phyloP scores from a whole-genome alignment of 53 echinoderm and acorn worm species.

The Paracentrotus lividus region DNA sequence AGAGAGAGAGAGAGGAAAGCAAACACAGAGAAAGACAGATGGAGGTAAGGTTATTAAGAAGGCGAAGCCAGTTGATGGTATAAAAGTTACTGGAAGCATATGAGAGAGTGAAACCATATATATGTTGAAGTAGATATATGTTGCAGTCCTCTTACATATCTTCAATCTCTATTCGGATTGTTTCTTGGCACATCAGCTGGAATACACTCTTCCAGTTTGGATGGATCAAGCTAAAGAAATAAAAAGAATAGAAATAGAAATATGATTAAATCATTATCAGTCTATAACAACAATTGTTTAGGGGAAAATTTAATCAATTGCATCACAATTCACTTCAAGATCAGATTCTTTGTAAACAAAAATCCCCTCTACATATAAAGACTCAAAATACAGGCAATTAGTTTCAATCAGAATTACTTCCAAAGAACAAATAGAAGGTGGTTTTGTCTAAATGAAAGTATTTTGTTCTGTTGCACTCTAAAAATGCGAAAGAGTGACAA shows the following conservation, averaged over 20 bases:
- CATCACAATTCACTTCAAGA: too few relatives aligned
- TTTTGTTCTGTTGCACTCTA: too few relatives aligned
- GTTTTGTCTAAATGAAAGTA: too few relatives aligned
- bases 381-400: too few relatives aligned
- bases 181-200: slow-evolving; percentile 27
- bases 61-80: background rate
- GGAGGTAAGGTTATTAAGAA: background rate
- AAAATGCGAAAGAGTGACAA: too few relatives aligned
- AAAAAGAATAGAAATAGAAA: background rate
- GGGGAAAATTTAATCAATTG: too few relatives aligned
- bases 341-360: too few relatives aligned
- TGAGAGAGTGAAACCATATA: background rate
- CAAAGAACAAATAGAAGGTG: too few relatives aligned
- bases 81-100: background rate
- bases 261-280: background rate
- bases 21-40: background rate
- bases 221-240: slow-evolving; percentile 33
- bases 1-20: background rate
- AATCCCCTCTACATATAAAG: too few relatives aligned
- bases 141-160: slow-evolving; percentile 6
- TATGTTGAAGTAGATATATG: background rate
- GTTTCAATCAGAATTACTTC: too few relatives aligned
- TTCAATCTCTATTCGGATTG: slow-evolving; percentile 28
- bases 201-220: slow-evolving; percentile 32
- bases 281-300: too few relatives aligned